A percentile compares a stretch with the other conserved stretches of the same genome.
Evolutionary conservation across 2,888 invertebrate genomes (phyloP).

Genomic region (Plagodis dolabraria): DNA sequence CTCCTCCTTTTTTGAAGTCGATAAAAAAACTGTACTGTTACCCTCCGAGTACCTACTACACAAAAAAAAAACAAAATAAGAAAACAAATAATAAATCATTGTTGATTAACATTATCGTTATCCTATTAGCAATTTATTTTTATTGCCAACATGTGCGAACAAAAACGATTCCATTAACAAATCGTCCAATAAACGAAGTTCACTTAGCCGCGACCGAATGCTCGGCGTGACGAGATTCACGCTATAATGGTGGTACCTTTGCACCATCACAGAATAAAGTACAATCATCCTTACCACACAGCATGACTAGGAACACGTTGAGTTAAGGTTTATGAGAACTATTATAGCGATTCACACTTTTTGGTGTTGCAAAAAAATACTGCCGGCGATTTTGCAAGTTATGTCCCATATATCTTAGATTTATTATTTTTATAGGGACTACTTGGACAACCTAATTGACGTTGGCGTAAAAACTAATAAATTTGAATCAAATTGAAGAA

Average conservation of each 20-base stretch:
- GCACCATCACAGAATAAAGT: constrained; percentile 14
- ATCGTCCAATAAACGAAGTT: constrained; percentile 29
- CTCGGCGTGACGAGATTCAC: constrained; percentile 57
- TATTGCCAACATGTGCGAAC: constrained; percentile 13
- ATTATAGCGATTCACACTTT: constrained; percentile 24
- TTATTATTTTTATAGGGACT: no score
- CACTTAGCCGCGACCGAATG: constrained; percentile 25
- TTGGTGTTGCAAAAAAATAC: not conserved
- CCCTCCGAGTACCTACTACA: no score
- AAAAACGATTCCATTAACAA: constrained; percentile 22
- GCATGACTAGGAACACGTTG: constrained; percentile 5
- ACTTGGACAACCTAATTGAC: no score
- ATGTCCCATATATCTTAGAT: no score
- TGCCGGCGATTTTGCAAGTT: no score
- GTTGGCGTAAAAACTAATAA: no score
- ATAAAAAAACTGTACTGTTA: no score
- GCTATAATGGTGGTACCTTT: constrained; percentile 48
- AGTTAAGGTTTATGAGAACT: constrained; percentile 24
- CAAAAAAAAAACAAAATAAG: not conserved
- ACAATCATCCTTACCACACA: constrained; percentile 1
- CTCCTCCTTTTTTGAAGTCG: no score
- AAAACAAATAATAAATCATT: not conserved
- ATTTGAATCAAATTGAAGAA: no score
- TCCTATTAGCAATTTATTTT: constrained; percentile 12
- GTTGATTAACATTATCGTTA: not conserved